Percentiles rank a stretch among this genome's conserved stretches.
Conservation (phyloP, 1,140 invertebrate species). For the Diabrotica undecimpunctata region DNA sequence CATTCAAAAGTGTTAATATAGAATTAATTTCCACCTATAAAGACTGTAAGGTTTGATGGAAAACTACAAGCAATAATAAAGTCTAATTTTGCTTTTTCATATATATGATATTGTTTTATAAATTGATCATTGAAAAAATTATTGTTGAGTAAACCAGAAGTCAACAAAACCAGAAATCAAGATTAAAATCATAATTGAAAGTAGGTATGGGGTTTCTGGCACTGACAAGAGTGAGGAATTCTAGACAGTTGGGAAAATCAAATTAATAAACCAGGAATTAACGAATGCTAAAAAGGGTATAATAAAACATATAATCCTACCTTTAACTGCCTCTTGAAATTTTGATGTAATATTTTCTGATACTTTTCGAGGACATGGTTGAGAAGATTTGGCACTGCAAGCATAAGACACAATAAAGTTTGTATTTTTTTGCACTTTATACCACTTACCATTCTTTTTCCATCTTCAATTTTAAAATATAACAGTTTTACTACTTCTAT, state of each 20-base stretch:
- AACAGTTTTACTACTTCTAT: too few species aligned
- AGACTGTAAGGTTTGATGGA: conserved; percentile 1
- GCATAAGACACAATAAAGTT: background rate
- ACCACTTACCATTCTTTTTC: conserved; percentile 15
- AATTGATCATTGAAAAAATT: background rate
- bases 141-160: too few species aligned
- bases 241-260: too few species aligned
- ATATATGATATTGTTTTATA: background rate
- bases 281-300: background rate
- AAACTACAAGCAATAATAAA: background rate
- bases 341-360: conserved; percentile 64
- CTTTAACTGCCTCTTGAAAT: conserved; percentile 71
- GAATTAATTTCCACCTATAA: background rate
- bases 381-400: background rate
- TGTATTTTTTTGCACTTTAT: background rate
- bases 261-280: background rate
- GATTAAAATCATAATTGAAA: too few species aligned
- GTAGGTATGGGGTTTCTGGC: too few species aligned
- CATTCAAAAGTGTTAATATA: conserved; percentile 13
- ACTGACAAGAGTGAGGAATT: too few species aligned
- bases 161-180: too few species aligned
- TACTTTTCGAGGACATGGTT: conserved; percentile 6
- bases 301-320: conserved; percentile 46
- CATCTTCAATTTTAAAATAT: conserved; percentile 1
- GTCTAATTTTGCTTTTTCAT: background rate